A percentile compares a stretch with the other conserved stretches of the same genome.
Conservation (phyloP, 2,797 vertebrate genomes). For the Danio choprae region DNA sequence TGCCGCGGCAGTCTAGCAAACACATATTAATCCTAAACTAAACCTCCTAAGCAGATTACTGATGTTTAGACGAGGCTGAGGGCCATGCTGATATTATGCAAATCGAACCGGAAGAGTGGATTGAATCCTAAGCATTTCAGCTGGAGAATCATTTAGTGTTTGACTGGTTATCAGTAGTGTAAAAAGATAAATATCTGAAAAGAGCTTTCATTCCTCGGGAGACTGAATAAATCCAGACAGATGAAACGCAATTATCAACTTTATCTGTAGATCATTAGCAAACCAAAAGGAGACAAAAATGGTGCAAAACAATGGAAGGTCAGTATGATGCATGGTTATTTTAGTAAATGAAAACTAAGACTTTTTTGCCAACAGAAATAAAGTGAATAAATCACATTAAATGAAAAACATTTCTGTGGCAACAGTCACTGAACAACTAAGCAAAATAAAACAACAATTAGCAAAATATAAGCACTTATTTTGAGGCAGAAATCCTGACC, state of each 20-base stretch:
- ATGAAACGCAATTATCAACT: background rate
- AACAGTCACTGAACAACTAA: too few relatives aligned
- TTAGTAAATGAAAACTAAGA: too few relatives aligned
- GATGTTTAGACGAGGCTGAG: background rate
- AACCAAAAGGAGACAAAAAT: background rate
- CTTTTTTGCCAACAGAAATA: too few relatives aligned
- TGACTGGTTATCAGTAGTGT: background rate
- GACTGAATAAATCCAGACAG: background rate
- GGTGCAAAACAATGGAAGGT: too few relatives aligned
- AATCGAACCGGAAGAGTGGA: constrained; percentile 2
- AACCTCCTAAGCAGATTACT: constrained; percentile 16
- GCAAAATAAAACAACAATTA: too few relatives aligned
- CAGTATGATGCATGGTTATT: too few relatives aligned
- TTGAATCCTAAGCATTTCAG: background rate
- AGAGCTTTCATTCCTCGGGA: background rate
- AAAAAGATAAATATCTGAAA: background rate
- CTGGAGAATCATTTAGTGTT: background rate
- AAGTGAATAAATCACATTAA: too few relatives aligned
- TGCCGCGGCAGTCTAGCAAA: background rate
- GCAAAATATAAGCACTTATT: too few relatives aligned
- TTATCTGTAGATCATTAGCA: background rate
- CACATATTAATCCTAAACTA: constrained; percentile 4
- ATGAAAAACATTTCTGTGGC: too few relatives aligned
- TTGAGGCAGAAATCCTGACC: too few relatives aligned
- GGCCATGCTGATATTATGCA: background rate